phyloP scores from a whole-genome alignment of 2,888 invertebrate genomes.

The Mythimna lalbum region DNA sequence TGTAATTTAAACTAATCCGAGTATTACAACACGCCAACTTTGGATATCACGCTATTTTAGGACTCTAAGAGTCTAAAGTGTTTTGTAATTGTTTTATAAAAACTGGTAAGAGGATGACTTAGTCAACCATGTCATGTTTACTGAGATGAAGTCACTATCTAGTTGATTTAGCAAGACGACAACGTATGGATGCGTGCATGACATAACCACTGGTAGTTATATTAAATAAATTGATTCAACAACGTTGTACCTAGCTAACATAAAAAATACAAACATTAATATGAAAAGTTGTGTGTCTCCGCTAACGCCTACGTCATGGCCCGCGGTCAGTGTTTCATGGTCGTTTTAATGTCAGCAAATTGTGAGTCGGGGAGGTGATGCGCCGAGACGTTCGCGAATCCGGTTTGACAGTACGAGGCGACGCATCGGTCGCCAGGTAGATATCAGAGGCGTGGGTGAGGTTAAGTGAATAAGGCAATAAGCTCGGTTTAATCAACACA shows the following conservation, averaged over 20 bases:
- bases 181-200: constrained; percentile 71
- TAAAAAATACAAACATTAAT: constrained; percentile 53
- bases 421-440: constrained; percentile 71
- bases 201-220: constrained; percentile 68
- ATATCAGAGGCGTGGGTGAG: constrained; percentile 76
- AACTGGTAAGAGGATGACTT: constrained; percentile 48
- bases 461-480: constrained; percentile 88
- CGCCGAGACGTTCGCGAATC: constrained; percentile 72
- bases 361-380: constrained; percentile 69
- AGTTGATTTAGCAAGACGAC: constrained; percentile 71
- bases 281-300: constrained; percentile 61
- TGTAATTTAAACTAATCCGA: constrained; percentile 70
- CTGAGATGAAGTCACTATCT: constrained; percentile 74
- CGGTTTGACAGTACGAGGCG: constrained; percentile 71
- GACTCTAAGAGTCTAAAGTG: constrained; percentile 19
- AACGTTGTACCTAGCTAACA: constrained; percentile 56
- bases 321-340: constrained; percentile 77
- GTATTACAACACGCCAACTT: constrained; percentile 69
- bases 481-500: constrained; percentile 89
- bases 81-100: constrained; percentile 36
- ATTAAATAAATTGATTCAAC: constrained; percentile 70
- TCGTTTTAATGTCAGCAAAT: constrained; percentile 80
- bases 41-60: constrained; percentile 65
- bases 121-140: constrained; percentile 48
- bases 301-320: constrained; percentile 54